These are phyloP conservation scores for Caenorhabditis sp. DNA, from an alignment of 2,888 invertebrate species.

Conservation along the genomic window DNA sequence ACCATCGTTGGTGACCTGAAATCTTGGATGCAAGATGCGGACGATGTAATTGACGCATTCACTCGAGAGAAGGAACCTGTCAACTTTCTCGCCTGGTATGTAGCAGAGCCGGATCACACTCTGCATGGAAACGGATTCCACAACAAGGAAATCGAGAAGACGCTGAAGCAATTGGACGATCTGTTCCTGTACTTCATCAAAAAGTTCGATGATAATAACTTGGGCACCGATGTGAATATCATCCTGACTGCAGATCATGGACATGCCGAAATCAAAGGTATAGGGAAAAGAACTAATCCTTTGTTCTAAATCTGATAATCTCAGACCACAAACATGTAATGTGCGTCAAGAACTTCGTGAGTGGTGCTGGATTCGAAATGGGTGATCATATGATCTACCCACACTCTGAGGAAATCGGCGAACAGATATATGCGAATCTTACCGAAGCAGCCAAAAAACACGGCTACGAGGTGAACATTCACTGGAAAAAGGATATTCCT, in stretches of 20 bases:
- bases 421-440: constrained; percentile 65
- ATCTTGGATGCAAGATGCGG: constrained; percentile 80
- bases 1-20: constrained; percentile 67
- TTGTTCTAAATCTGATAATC: too few relatives aligned
- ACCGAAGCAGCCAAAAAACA: constrained; percentile 67
- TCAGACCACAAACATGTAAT: constrained; percentile 72
- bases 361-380: constrained; percentile 68
- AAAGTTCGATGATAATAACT: constrained; percentile 66
- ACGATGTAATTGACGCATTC: constrained; percentile 78
- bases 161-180: constrained; percentile 82
- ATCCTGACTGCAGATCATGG: constrained; percentile 85
- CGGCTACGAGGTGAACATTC: constrained; percentile 67
- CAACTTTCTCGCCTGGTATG: constrained; percentile 84
- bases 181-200: constrained; percentile 83
- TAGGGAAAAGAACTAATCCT: too few relatives aligned
- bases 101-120: constrained; percentile 84
- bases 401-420: constrained; percentile 67
- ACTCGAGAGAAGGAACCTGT: constrained; percentile 78
- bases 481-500: constrained; percentile 85
- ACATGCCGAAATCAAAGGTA: constrained; percentile 77
- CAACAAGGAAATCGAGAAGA: constrained; percentile 73
- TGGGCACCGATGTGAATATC: constrained; percentile 83
- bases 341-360: constrained; percentile 72
- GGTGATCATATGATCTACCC: constrained; percentile 78
- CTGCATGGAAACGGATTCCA: constrained; percentile 84